Evolutionary conservation across 1,140 invertebrate species (phyloP), one percentile per base, ranked within the genome.

Genomic region (Bombus impatiens): DNA sequence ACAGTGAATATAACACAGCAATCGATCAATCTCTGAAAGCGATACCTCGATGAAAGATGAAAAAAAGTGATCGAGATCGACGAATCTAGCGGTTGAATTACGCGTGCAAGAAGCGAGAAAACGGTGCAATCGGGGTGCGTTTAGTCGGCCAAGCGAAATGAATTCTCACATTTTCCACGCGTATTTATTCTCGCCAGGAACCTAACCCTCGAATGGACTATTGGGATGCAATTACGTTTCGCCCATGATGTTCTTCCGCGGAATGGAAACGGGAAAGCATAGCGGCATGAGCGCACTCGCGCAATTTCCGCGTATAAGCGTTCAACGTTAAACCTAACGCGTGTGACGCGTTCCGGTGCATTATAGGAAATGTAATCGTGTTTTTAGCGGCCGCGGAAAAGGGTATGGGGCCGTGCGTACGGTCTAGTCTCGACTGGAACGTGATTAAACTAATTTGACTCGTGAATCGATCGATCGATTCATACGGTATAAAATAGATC

Each of bases 381-480:
- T 85, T 85, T 80, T 80, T 74, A 85, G 53, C 67, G 35, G 32
- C 18, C 15, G 28, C 13, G n/a, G 25, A 59, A 6, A 28, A 65
- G 3, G 80, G 22, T 47, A 18, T 2, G 25, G n/a, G 12, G 1
- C 42, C 18, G 47, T 22, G 18, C 18, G 47, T 22, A 78, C 62
- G 3, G 15, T 47, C 47, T 12, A 22, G 22, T 65, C 44, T 70
- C 75, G 35, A 6, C 32, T 22, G 44, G 5, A 40, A 65, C 40
- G 77, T 65, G 53, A 85, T 85, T 85, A 85, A 85, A 85, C 77
- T 80, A 85, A 85, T 80, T 85, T 32, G 67, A 85, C 57, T 74
- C 28, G 68, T 3, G 40, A 40, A 77, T 79, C 65, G 53, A 79
- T 79, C 82, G 67, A 78, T 37, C 22, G 75, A 35, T 78, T 40